A percentile compares a stretch with the other conserved stretches of the same genome.
phyloP scores from a whole-genome alignment of 2,888 invertebrate genomes.

The Nesidiocoris tenuis region DNA sequence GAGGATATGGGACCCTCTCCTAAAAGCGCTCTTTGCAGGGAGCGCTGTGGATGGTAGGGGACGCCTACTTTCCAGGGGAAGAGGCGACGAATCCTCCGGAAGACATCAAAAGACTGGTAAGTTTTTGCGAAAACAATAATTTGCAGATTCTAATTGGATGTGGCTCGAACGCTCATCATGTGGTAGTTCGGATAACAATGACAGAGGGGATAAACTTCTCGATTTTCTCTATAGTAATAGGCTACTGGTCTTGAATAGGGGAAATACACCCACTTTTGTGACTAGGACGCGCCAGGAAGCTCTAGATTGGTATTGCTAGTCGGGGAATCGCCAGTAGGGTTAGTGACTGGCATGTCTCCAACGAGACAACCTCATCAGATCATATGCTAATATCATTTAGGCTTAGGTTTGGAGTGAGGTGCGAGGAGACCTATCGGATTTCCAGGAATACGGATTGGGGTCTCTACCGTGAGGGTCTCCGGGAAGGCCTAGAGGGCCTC shows the following conservation, averaged over 20 bases:
- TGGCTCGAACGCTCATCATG: slow-evolving; percentile 12
- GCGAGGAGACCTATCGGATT: background rate
- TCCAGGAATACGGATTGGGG: background rate
- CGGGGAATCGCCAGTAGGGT: background rate
- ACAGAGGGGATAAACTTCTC: slow-evolving; percentile 16
- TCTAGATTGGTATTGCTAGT: background rate
- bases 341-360: no score
- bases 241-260: background rate
- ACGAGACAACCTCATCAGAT: background rate
- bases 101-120: background rate
- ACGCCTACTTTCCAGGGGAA: background rate
- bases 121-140: background rate
- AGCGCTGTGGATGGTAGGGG: background rate
- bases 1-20: no score
- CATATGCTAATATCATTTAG: background rate
- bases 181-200: slow-evolving; percentile 1
- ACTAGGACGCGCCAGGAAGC: background rate
- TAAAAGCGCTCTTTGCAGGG: background rate
- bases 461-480: background rate
- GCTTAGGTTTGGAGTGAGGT: background rate
- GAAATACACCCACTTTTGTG: background rate
- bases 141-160: background rate
- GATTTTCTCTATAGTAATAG: no score
- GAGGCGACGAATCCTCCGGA: background rate
- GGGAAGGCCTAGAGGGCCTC: no score